A percentile compares a stretch with the other conserved stretches of the same genome.
These are phyloP conservation scores for Cosmorhoe ocellata DNA, from an alignment of 2,888 invertebrate species.

Conservation along the genomic window DNA sequence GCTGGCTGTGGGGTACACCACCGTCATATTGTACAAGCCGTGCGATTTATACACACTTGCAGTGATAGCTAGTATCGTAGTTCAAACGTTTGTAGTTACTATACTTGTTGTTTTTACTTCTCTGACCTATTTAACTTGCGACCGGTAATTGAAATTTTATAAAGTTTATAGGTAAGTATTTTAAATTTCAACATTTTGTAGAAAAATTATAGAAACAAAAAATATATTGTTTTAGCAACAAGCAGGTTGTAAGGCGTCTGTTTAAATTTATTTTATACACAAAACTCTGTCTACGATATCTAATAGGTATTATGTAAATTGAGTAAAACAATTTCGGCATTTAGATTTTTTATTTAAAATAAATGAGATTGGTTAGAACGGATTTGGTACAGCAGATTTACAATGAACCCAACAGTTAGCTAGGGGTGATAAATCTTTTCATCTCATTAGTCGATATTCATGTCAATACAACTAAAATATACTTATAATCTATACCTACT, in stretches of 20 bases:
- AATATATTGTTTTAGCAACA: background rate
- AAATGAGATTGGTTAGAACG: conserved; percentile 47
- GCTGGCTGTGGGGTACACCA: conserved; percentile 52
- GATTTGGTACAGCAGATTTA: conserved; percentile 61
- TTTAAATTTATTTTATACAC: conserved; percentile 3
- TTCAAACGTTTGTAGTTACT: conserved; percentile 64
- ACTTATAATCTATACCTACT: too few relatives aligned
- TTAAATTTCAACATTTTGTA: conserved; percentile 11
- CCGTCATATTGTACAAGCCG: conserved; percentile 63
- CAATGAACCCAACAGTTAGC: conserved; percentile 13
- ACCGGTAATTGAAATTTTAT: conserved; percentile 3
- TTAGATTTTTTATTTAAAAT: conserved; percentile 29
- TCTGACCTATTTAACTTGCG: conserved; percentile 40
- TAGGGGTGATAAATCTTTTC: background rate
- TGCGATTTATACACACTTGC: conserved; percentile 69
- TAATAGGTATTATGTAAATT: background rate
- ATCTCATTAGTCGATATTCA: too few relatives aligned
- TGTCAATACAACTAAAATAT: too few relatives aligned
- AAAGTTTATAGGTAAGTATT: background rate
- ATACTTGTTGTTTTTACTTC: conserved; percentile 60
- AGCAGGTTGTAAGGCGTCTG: too few relatives aligned
- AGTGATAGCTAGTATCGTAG: conserved; percentile 68
- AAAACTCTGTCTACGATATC: background rate
- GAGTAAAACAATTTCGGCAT: conserved; percentile 17
- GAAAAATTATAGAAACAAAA: background rate